Evolutionary conservation across 1,140 invertebrate genomes (phyloP).

Genomic region (Vanessa atalanta): DNA sequence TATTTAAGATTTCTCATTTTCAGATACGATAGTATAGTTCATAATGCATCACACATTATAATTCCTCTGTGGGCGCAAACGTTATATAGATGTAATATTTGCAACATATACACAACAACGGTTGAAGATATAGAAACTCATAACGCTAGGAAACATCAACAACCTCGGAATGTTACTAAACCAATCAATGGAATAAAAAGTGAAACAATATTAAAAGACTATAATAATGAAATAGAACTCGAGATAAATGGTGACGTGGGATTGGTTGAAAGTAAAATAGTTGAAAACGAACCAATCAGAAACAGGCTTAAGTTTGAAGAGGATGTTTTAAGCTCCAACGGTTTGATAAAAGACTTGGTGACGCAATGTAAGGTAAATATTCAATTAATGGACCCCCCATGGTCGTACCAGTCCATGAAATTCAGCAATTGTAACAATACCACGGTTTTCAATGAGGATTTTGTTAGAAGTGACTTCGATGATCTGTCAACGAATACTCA

Average conservation of each 20-base stretch:
- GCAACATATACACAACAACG: conserved; percentile 41
- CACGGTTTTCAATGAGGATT: no score
- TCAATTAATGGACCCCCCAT: conserved; percentile 2
- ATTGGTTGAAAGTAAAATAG: conserved; percentile 7
- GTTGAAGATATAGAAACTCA: conserved; percentile 13
- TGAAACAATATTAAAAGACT: conserved; percentile 17
- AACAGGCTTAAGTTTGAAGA: conserved; percentile 31
- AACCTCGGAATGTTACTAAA: conserved; percentile 20
- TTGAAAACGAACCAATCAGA: conserved; percentile 9
- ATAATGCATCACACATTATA: conserved; percentile 59
- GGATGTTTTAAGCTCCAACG: conserved; percentile 10
- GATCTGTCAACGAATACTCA: no score
- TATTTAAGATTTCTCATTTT: conserved; percentile 37
- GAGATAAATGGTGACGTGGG: conserved; percentile 33
- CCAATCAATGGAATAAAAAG: conserved; percentile 1
- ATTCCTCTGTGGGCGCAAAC: conserved; percentile 52
- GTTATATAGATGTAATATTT: conserved; percentile 38
- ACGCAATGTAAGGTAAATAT: conserved; percentile 40
- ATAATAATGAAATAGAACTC: conserved; percentile 6
- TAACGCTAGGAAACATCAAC: background rate
- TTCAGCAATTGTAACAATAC: no score
- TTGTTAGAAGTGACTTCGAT: no score
- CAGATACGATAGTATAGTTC: conserved; percentile 52
- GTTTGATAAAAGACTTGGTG: conserved; percentile 35
- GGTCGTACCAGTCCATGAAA: background rate